These are phyloP conservation scores for Apodemus sylvaticus DNA, from an alignment of 2,113 vertebrate species.

Conservation along the genomic window DNA sequence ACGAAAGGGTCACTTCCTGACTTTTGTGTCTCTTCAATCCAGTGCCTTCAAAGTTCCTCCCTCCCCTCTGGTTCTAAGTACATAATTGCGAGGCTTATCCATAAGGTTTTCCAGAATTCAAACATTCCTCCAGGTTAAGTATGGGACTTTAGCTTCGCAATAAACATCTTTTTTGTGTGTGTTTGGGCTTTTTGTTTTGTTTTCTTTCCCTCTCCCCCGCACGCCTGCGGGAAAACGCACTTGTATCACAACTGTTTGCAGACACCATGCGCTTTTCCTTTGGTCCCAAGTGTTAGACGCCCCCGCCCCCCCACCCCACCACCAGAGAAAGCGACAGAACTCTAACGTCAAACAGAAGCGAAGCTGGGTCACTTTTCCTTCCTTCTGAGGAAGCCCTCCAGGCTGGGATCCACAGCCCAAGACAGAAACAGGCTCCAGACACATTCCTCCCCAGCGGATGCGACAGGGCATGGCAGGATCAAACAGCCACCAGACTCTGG, in stretches of 20 bases:
- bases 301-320: no score
- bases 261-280: background rate
- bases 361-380: background rate
- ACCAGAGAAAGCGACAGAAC: background rate
- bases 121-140: conserved; percentile 57
- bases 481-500: conserved; percentile 7
- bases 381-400: background rate
- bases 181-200: no score
- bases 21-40: conserved; percentile 84
- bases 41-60: conserved; percentile 79
- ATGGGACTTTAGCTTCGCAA: conserved; percentile 51
- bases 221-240: background rate
- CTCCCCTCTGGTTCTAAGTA: conserved; percentile 62
- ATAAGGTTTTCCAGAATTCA: conserved; percentile 53
- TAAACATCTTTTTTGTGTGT: conserved; percentile 33
- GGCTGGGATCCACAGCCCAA: background rate
- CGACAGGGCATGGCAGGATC: conserved; percentile 27
- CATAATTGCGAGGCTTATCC: conserved; percentile 65
- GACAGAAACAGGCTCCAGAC: conserved; percentile 37
- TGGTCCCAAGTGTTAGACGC: background rate
- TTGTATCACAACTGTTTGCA: background rate
- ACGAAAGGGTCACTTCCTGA: conserved; percentile 91
- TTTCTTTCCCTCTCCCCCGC: background rate
- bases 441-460: conserved; percentile 32
- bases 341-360: background rate